Conservation (phyloP, 2,888 invertebrate species). For the Drosophila aldrichi region DNA sequence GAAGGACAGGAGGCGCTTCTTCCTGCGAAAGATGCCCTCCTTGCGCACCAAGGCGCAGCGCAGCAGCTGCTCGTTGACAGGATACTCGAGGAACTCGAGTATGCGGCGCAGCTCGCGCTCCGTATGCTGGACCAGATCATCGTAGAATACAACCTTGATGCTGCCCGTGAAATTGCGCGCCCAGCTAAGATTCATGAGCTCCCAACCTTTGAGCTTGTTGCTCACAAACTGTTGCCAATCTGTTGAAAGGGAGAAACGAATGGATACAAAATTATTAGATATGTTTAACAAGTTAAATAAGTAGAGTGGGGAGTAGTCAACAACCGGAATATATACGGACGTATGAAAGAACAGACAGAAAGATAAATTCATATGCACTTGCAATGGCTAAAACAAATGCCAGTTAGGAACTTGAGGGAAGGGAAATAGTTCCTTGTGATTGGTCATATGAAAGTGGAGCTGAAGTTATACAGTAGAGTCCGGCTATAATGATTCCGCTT, state of each 20-base stretch:
- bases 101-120: conserved; percentile 87
- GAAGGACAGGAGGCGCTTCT: conserved; percentile 88
- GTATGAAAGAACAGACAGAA: neutral
- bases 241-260: conserved; percentile 77
- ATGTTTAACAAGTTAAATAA: neutral
- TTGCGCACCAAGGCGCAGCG: conserved; percentile 87
- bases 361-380: too few species aligned
- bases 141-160: conserved; percentile 90
- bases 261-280: neutral
- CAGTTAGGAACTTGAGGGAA: too few species aligned
- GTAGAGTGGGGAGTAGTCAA: neutral
- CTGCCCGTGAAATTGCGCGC: conserved; percentile 89
- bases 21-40: conserved; percentile 91
- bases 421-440: neutral
- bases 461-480: too few species aligned
- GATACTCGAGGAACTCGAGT: conserved; percentile 87
- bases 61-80: conserved; percentile 86
- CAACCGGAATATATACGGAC: neutral
- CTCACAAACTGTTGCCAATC: conserved; percentile 91
- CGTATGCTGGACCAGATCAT: conserved; percentile 88
- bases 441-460: neutral
- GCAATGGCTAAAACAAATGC: too few species aligned
- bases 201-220: conserved; percentile 89
- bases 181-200: conserved; percentile 90
- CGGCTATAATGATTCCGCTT: too few species aligned